Percentiles rank a stretch among this genome's conserved stretches.
Evolutionary conservation across 2,888 invertebrate genomes (phyloP).

Genomic region (Lithosia quadra): DNA sequence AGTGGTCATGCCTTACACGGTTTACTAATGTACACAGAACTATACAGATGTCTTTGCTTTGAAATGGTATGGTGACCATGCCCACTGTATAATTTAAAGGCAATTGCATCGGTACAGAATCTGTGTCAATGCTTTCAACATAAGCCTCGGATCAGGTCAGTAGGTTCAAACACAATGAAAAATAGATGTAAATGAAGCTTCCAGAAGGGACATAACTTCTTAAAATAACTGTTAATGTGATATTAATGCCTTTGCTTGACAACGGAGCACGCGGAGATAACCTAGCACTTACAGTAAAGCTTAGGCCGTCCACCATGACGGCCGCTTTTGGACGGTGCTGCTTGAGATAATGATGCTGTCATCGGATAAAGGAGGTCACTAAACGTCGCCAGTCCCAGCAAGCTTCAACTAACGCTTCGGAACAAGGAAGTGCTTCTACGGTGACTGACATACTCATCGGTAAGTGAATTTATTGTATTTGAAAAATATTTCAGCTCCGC

Average conservation of each 20-base stretch:
- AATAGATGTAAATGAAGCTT: constrained; percentile 75
- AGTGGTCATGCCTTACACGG: constrained; percentile 79
- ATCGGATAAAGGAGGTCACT: constrained; percentile 78
- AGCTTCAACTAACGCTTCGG: constrained; percentile 87
- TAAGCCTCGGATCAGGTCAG: constrained; percentile 71
- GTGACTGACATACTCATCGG: constrained; percentile 73
- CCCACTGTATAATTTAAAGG: constrained; percentile 72
- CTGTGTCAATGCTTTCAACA: constrained; percentile 77
- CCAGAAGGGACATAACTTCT: constrained; percentile 79
- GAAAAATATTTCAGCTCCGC: constrained; percentile 80
- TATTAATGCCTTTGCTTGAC: constrained; percentile 85
- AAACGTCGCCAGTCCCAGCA: constrained; percentile 82
- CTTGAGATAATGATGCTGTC: constrained; percentile 79
- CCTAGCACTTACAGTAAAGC: constrained; percentile 87
- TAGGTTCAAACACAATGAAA: constrained; percentile 63
- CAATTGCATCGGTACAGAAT: constrained; percentile 61
- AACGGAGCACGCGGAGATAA: constrained; percentile 86
- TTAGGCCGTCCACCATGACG: constrained; percentile 80
- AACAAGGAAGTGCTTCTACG: constrained; percentile 84
- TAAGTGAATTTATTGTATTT: constrained; percentile 75
- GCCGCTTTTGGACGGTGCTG: constrained; percentile 82
- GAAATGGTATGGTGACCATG: constrained; percentile 78
- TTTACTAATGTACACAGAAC: constrained; percentile 78
- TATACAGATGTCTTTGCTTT: constrained; percentile 71
- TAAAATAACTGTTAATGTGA: constrained; percentile 78